Evolutionary conservation across 2,113 vertebrate species (phyloP), one percentile per base, ranked within the genome.

Genomic region (Meles meles): DNA sequence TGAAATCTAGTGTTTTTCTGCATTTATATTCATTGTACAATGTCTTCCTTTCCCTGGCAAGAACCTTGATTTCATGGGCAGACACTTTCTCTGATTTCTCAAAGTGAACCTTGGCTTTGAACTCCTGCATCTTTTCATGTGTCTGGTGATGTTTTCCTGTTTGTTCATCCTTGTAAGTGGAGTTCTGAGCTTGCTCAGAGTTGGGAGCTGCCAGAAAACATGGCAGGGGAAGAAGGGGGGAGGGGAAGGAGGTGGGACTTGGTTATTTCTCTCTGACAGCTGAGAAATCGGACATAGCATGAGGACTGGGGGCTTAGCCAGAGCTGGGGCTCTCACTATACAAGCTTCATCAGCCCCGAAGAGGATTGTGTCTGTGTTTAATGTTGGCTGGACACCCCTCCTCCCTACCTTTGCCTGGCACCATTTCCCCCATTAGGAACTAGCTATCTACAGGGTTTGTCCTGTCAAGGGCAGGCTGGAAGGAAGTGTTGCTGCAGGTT

Each of bases 71-170:
- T 95, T 97, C 84, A 34, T 12, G 80, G 87, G 71, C 44, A 79
- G 83, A 29, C 25, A 67, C 57, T 49, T 57, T 57, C 82, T 89
- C 72, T 80, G 76, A 90, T 94, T 94, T 52, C 88, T 96, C 76
- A 90, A 86, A 90, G 96, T 27, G 65, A 93, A 57, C 49, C 71
- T 88, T 59, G 84, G 90, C 94, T 90, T 97, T 96, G 92, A 97
- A 95, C 83, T 80, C 87, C 21, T 27, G 49, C 55, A 29, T 94
- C 95, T 88, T 96, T 88, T 95, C 81, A 67, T 31, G 39, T 88
- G 95, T 90, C 94, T 94, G 76, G 29, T 61, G 92, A 81, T 96
- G 76, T 84, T 90, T 83, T 77, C 69, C 87, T 90, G 84, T 92
- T 93, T 84, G 63, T 61, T 90, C 71, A 49, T 92, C 81, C 25